Percentiles rank a stretch among this genome's conserved stretches.
These are phyloP conservation scores for Tetrao urogallus DNA, from an alignment of 2,113 vertebrate genomes.

Conservation along the genomic window DNA sequence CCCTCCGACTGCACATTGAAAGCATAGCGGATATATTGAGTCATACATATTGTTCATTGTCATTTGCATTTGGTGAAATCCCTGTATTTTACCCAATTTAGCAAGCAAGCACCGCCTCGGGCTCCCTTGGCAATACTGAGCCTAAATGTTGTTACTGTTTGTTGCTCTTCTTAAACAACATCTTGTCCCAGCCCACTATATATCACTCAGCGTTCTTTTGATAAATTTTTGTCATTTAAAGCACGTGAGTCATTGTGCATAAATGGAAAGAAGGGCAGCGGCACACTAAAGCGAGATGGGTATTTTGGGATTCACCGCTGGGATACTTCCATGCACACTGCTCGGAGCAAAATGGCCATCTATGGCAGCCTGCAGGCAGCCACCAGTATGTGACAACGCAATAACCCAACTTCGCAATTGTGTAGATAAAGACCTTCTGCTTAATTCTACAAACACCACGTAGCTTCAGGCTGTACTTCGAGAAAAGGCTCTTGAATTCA, in stretches of 20 bases:
- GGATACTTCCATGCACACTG: neutral
- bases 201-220: constrained; percentile 37
- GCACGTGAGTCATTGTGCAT: constrained; percentile 13
- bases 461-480: accelerated
- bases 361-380: neutral
- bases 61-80: constrained; percentile 88
- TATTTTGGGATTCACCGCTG: constrained; percentile 32
- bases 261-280: constrained; percentile 14
- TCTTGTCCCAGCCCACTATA: neutral
- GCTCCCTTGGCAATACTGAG: constrained; percentile 63
- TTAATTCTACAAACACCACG: neutral
- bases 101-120: constrained; percentile 62
- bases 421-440: neutral
- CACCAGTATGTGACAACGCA: neutral
- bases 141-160: constrained; percentile 61
- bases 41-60: constrained; percentile 81
- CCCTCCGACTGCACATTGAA: constrained; percentile 67
- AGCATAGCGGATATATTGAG: constrained; percentile 82
- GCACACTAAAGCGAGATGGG: neutral
- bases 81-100: constrained; percentile 79
- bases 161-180: constrained; percentile 57
- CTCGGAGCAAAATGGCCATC: neutral
- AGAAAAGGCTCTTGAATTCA: neutral
- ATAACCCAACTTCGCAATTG: neutral
- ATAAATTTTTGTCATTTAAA: constrained; percentile 25